Percentiles rank a stretch among this genome's conserved stretches.
phyloP scores from a whole-genome alignment of 2,888 invertebrate species.

The Leuctra nigra region DNA sequence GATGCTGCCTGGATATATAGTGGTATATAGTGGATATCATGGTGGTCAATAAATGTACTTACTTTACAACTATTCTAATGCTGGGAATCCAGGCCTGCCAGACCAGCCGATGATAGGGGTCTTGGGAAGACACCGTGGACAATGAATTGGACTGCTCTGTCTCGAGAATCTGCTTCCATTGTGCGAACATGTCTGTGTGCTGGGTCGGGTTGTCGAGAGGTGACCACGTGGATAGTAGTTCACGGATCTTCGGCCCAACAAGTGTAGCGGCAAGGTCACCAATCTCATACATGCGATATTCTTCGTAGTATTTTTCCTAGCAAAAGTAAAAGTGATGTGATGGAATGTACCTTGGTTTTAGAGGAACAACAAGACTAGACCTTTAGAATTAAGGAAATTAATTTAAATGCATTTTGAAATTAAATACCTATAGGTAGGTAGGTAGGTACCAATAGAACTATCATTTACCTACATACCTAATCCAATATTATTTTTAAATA shows the following conservation, averaged over 20 bases:
- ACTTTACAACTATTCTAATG: slow-evolving; percentile 65
- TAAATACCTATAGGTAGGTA: no score
- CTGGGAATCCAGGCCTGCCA: slow-evolving; percentile 92
- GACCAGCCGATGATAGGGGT: slow-evolving; percentile 72
- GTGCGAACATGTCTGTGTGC: slow-evolving; percentile 56
- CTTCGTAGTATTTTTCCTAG: slow-evolving; percentile 58
- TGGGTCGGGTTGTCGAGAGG: slow-evolving; percentile 62
- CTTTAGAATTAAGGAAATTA: no score
- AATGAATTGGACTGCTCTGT: slow-evolving; percentile 33
- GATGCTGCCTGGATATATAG: no score
- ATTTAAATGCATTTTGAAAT: no score
- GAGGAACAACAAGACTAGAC: no score
- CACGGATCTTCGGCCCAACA: slow-evolving; percentile 75
- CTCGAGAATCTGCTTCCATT: slow-evolving; percentile 62
- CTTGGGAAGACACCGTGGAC: slow-evolving; percentile 46
- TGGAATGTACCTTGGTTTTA: no score
- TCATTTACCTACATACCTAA: no score
- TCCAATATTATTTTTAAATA: no score
- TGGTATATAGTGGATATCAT: no score
- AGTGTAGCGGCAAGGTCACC: slow-evolving; percentile 77
- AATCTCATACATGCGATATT: slow-evolving; percentile 79
- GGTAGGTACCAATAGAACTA: no score
- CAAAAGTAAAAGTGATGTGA: no score
- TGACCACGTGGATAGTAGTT: slow-evolving; percentile 69
- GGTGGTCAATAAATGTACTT: slow-evolving; percentile 44